Evolutionary conservation across 2,888 invertebrate species (phyloP), one percentile per base, ranked within the genome.

Genomic region (Nysson spinosus): DNA sequence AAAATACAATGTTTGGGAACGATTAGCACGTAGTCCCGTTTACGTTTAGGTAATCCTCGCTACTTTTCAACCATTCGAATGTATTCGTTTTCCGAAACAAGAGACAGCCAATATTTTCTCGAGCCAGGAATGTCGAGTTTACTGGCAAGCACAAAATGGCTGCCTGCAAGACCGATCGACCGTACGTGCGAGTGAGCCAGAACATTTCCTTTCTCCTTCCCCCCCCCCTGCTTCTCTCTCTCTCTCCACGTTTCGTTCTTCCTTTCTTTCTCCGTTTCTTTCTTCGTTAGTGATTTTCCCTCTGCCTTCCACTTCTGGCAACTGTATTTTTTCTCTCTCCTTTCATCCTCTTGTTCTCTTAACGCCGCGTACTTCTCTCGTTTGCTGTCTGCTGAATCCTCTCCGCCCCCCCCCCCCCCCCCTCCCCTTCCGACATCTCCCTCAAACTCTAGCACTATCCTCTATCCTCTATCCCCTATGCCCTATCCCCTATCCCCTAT

Each of bases 71-170:
- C n/a, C n/a, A n/a, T n/a, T 5, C 14, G 34, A 19, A 44, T 32
- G 37, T 42, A 49, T 24, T 22, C 5, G 14, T 11, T 35, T 22
- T 28, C 24, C 26, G 37, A 47, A 50, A 19, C 71, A 73, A 77
- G 77, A 77, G 66, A 54, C 55, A 73, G 76, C 69, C 82, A 83
- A 80, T 81, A 82, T 80, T 83, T 83, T 83, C 78, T 79, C 81
- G 74, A 78, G 77, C 69, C 72, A 72, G 78, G 79, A 79, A 79
- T 78, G 78, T 72, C 75, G 76, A 66, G 58, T 70, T 66, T 75
- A 69, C 76, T 69, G 65, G 72, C 77, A 69, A 77, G 75, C 80
- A 81, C 85, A 84, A 84, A 83, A 84, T 84, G 85, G 84, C 85
- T 80, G 81, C 83, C 79, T 70, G 71, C 75, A 77, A 76, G 74